phyloP scores from a whole-genome alignment of 2,888 invertebrate species.

The Dolichopus griseipennis region DNA sequence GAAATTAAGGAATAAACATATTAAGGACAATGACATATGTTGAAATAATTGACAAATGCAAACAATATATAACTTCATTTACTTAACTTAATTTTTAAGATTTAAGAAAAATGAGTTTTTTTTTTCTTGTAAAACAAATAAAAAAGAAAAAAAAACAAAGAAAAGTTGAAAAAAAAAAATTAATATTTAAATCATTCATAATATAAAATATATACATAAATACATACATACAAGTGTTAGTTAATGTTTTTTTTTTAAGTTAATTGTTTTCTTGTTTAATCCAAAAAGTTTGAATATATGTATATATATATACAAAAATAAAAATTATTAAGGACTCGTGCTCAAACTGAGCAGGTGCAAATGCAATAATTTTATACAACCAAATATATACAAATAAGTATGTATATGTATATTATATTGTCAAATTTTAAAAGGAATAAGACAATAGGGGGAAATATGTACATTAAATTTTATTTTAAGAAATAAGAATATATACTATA shows the following conservation, averaged over 20 bases:
- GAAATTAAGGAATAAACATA: not conserved
- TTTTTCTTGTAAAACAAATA: no score
- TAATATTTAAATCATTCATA: not conserved
- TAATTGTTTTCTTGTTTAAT: not conserved
- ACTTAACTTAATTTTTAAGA: not conserved
- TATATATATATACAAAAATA: no score
- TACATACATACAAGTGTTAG: not conserved
- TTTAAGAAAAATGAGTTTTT: no score
- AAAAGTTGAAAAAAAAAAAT: not conserved
- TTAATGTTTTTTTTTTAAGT: not conserved
- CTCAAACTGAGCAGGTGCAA: not conserved
- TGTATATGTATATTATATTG: no score
- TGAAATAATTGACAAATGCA: not conserved
- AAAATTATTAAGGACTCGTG: not conserved
- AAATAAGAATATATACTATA: no score
- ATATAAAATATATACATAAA: not conserved
- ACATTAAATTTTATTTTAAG: no score
- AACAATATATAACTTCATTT: not conserved
- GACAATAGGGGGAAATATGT: no score
- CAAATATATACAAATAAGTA: no score
- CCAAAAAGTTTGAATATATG: not conserved
- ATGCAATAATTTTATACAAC: not conserved
- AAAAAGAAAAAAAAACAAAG: not conserved
- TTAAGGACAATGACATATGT: not conserved
- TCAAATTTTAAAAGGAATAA: no score